These are phyloP conservation scores for Sebastes glaucus DNA, from an alignment of 2,797 vertebrate species.

Conservation along the genomic window DNA sequence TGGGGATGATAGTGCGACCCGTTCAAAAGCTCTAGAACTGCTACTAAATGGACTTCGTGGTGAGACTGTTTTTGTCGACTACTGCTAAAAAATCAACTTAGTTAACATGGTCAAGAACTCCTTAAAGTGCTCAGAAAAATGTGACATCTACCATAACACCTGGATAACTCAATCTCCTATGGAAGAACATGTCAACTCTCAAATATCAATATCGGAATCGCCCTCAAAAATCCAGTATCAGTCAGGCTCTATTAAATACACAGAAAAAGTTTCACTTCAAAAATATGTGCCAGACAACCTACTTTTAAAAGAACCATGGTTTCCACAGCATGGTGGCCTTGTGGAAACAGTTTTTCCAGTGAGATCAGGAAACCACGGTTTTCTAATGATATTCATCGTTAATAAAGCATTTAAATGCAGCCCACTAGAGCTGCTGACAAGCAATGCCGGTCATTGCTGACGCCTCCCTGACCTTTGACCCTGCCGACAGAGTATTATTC, in stretches of 20 bases:
- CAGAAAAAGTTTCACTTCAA: not conserved
- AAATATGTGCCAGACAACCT: conserved; percentile 1
- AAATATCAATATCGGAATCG: not conserved
- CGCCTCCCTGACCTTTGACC: conserved; percentile 55
- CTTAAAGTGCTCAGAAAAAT: not conserved
- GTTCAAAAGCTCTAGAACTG: not conserved
- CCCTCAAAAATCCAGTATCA: not conserved
- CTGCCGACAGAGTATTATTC: conserved; percentile 16
- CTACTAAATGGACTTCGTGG: not conserved
- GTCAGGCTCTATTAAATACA: not conserved
- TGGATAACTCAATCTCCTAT: not conserved
- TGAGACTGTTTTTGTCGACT: not conserved
- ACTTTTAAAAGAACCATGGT: conserved; percentile 22
- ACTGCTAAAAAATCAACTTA: not conserved
- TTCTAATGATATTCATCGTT: conserved; percentile 22
- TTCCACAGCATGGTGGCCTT: conserved; percentile 16
- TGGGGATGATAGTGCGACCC: not conserved
- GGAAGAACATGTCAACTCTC: not conserved
- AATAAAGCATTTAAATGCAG: conserved; percentile 14
- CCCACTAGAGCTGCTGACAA: conserved; percentile 55
- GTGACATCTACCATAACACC: not conserved
- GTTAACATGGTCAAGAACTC: not conserved
- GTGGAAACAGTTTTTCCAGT: conserved; percentile 46
- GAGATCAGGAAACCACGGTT: conserved; percentile 27
- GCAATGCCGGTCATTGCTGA: conserved; percentile 41